phyloP scores from a whole-genome alignment of 2,888 invertebrate genomes.

The Idaea dimidiata region DNA sequence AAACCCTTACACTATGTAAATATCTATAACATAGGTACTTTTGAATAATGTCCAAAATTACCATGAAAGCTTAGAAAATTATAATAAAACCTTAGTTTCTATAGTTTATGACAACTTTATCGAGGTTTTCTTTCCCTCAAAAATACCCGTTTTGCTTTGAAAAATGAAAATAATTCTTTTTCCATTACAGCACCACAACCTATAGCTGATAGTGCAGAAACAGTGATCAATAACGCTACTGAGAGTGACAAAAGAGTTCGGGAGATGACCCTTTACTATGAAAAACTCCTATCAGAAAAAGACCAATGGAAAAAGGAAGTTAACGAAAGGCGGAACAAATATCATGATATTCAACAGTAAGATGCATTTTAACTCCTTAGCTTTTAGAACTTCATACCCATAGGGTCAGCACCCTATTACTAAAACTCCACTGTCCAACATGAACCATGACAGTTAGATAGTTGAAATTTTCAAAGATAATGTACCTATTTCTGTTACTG shows the following conservation, averaged over 20 bases:
- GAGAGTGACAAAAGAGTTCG: constrained; percentile 41
- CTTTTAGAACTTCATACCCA: too few species aligned
- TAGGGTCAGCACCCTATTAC: too few species aligned
- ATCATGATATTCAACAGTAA: constrained; percentile 66
- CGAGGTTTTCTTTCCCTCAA: too few species aligned
- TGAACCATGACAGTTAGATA: too few species aligned
- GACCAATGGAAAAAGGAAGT: constrained; percentile 71
- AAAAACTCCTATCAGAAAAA: constrained; percentile 59
- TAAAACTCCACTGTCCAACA: too few species aligned
- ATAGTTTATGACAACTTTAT: too few species aligned
- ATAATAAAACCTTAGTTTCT: too few species aligned
- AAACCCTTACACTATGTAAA: background rate
- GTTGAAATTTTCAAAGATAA: too few species aligned
- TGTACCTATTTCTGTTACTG: too few species aligned
- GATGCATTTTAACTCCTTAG: constrained; percentile 26
- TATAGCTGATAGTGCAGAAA: constrained; percentile 41
- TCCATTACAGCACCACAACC: constrained; percentile 34
- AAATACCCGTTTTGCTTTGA: background rate
- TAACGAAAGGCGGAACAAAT: constrained; percentile 57
- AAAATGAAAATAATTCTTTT: background rate
- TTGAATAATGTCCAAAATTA: background rate
- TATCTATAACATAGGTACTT: background rate
- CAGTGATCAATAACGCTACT: constrained; percentile 27
- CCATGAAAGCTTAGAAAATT: too few species aligned
- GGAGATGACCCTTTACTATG: constrained; percentile 58